phyloP scores from a whole-genome alignment of 2,888 invertebrate genomes.

The Notodonta ziczac region DNA sequence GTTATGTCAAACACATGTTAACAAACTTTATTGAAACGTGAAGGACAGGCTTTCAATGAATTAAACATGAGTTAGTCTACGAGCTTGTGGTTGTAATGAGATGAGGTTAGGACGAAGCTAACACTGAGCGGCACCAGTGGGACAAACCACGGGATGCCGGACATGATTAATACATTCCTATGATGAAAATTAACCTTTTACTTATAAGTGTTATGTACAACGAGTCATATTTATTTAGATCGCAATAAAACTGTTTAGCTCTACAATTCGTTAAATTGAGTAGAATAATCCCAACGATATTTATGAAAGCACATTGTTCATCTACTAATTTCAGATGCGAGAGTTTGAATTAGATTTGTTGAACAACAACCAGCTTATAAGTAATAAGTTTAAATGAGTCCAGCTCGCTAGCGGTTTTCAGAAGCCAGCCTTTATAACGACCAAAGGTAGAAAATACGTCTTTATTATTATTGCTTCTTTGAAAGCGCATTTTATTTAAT shows the following conservation, averaged over 20 bases:
- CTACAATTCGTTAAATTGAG: neutral
- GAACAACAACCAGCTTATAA: constrained; percentile 1
- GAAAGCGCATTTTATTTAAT: neutral
- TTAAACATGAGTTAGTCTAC: constrained; percentile 13
- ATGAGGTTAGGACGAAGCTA: constrained; percentile 13
- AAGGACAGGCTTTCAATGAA: constrained; percentile 10
- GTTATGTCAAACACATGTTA: neutral
- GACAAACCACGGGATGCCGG: neutral
- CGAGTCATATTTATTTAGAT: neutral
- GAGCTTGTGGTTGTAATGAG: constrained; percentile 8
- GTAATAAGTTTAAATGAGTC: neutral
- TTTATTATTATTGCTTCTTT: neutral
- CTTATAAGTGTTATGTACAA: constrained; percentile 19
- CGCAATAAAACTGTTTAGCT: neutral
- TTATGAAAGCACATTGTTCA: too few relatives aligned
- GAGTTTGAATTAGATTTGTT: neutral
- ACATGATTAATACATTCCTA: neutral
- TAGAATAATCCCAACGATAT: too few relatives aligned
- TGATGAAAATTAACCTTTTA: constrained; percentile 9
- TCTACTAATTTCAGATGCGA: too few relatives aligned
- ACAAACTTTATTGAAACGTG: constrained; percentile 9
- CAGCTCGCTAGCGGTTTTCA: neutral
- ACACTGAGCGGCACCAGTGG: constrained; percentile 1
- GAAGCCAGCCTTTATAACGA: neutral
- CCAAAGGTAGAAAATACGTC: neutral